Base-by-base conservation (phyloP, 1,140 invertebrate species). In the Eriosoma lanigerum region DNA sequence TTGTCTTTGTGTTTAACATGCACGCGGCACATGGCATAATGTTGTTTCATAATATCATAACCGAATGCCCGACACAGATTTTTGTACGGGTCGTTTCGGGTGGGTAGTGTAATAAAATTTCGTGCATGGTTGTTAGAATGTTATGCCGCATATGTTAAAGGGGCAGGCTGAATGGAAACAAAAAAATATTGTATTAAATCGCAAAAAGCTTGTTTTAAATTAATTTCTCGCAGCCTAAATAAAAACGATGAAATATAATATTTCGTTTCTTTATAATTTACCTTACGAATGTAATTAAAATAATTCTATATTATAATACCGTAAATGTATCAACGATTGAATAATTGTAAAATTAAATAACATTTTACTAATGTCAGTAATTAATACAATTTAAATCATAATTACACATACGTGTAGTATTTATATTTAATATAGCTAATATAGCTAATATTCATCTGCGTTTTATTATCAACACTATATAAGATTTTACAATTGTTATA, bases 161-260 rank as follows among this genome's bases (percentile, higher is more conserved):
- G 62, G 62, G 29, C 44, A 24, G 44, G 44, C 32, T 19, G n/a
- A 44, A 29, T 32, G 62, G 32, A 66, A 66, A 66, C 62, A 21
- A 66, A 66, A 58, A 66, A 46, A 68, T n/a, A 68, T 46, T 46
- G 64, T 68, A 46, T 38, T 10, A 46, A 66, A 68, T 68, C 38
- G 46, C 26, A 38, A 32, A 46, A 68, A 46, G 32, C n/a, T 68
- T 17, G 64, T 5, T 46, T 32, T 5, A 68, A 68, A 68, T 68
- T 68, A 21, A 68, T 46, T 68, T 68, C 62, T n/a, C 38, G 32
- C 62, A 54, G n/a, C 19, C 50, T 12, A 54, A 15, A 19, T 64
- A 44, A 32, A 32, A 32, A 64, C n/a, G 60, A 64, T 29, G 32
- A 64, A 50, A 32, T 15, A 64, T n/a, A n/a, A n/a, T n/a, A n/a